Evolutionary conservation across 2,797 vertebrate species (phyloP).

Genomic region (Eutrigla gurnardus): DNA sequence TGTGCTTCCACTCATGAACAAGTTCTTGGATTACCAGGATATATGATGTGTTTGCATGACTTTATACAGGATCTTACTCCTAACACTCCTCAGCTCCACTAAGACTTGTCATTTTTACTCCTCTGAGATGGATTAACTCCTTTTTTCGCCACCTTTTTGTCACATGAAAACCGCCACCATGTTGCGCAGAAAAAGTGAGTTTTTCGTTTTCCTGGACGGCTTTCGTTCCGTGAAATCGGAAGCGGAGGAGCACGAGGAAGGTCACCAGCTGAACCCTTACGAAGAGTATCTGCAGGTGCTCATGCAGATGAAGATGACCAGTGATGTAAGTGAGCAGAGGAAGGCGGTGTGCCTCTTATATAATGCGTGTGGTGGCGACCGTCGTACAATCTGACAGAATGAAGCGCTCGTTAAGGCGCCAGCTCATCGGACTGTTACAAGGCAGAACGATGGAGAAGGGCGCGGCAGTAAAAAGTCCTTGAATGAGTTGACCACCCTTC

Average conservation of each 20-base stretch:
- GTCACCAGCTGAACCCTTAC: slow-evolving; percentile 48
- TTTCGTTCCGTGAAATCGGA: slow-evolving; percentile 58
- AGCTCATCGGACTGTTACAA: not conserved
- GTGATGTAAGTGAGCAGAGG: slow-evolving; percentile 73
- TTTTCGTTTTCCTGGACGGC: slow-evolving; percentile 74
- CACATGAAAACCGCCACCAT: slow-evolving; percentile 48
- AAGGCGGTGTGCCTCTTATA: not conserved
- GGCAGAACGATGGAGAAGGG: not conserved
- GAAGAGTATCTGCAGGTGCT: slow-evolving; percentile 79
- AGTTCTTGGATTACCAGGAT: slow-evolving; percentile 14
- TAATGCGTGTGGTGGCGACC: not conserved
- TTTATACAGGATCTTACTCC: not conserved
- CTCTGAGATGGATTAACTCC: slow-evolving; percentile 54
- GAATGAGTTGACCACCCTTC: slow-evolving; percentile 53
- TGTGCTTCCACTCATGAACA: not conserved
- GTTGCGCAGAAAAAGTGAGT: slow-evolving; percentile 78
- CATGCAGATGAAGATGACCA: slow-evolving; percentile 78
- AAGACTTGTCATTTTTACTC: not conserved
- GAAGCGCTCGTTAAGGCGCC: not conserved
- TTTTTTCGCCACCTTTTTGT: not conserved
- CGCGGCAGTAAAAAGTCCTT: slow-evolving; percentile 2
- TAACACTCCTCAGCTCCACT: not conserved
- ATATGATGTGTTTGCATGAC: not conserved
- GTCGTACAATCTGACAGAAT: not conserved
- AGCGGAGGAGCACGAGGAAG: slow-evolving; percentile 53